Conservation (phyloP, 2,113 vertebrate genomes). For the Podarcis muralis region DNA sequence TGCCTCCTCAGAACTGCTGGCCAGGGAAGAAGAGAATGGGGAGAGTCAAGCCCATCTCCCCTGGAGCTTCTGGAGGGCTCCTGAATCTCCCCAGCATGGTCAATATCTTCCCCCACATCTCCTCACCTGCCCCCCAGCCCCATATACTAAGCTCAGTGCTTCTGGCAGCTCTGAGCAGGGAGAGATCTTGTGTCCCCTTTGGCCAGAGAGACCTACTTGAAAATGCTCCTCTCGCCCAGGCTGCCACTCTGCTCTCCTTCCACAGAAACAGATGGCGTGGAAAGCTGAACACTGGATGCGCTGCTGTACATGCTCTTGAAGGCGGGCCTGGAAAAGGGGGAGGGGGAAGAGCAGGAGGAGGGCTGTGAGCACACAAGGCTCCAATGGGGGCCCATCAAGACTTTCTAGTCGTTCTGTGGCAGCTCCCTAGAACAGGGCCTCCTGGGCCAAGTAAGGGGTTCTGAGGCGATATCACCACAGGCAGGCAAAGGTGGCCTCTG, state of each 20-base stretch:
- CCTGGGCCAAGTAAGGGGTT: no score
- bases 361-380: not conserved
- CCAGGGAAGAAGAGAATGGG: not conserved
- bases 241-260: constrained; percentile 50
- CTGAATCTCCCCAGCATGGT: no score
- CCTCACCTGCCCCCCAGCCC: not conserved
- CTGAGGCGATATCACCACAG: no score
- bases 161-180: not conserved
- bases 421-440: no score
- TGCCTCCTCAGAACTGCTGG: no score
- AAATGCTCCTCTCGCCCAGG: constrained; percentile 75
- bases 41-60: not conserved
- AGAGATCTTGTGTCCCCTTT: not conserved
- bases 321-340: constrained; percentile 69
- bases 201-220: constrained; percentile 82
- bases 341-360: not conserved
- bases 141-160: not conserved
- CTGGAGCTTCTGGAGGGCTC: no score
- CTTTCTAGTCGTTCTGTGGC: no score
- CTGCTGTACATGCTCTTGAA: constrained; percentile 50
- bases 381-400: no score
- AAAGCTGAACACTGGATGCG: not conserved
- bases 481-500: no score
- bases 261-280: fast-evolving
- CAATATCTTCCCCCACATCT: not conserved